phyloP scores from a whole-genome alignment of 2,888 invertebrate species.

The Stenoptilia bipunctidactyla region DNA sequence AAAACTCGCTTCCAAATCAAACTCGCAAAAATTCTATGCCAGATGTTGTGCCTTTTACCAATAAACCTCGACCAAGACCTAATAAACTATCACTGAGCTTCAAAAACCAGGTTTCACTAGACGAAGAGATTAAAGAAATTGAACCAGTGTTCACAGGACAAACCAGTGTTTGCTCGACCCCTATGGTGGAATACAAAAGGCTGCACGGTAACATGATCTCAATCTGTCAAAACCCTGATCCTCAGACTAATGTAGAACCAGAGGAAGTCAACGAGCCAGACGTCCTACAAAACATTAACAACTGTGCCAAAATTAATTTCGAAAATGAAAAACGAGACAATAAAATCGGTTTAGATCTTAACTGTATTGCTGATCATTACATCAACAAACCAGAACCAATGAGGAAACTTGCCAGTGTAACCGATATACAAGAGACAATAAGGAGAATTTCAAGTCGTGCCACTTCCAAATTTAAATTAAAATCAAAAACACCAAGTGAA shows the following conservation, averaged over 20 bases:
- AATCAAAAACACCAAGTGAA: slow-evolving; percentile 35
- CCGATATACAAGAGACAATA: slow-evolving; percentile 74
- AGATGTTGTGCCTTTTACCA: slow-evolving; percentile 63
- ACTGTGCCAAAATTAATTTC: slow-evolving; percentile 33
- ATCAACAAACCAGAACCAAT: slow-evolving; percentile 61
- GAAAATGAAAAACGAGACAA: slow-evolving; percentile 47
- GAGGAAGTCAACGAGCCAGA: slow-evolving; percentile 38
- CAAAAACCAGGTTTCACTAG: slow-evolving; percentile 68
- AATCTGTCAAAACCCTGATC: slow-evolving; percentile 77
- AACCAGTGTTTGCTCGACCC: slow-evolving; percentile 83
- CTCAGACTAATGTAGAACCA: slow-evolving; percentile 61
- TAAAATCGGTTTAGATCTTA: slow-evolving; percentile 44
- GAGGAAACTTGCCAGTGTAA: slow-evolving; percentile 68
- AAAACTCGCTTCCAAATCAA: slow-evolving; percentile 20
- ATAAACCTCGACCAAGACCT: slow-evolving; percentile 62
- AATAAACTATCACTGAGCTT: slow-evolving; percentile 71
- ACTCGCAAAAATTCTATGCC: slow-evolving; percentile 48
- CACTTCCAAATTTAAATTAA: slow-evolving; percentile 66
- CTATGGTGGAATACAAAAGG: slow-evolving; percentile 82
- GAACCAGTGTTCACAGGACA: slow-evolving; percentile 74
- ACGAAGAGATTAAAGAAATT: slow-evolving; percentile 67
- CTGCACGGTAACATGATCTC: slow-evolving; percentile 80
- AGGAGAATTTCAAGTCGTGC: slow-evolving; percentile 70
- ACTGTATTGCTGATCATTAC: slow-evolving; percentile 58
- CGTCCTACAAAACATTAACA: slow-evolving; percentile 47